Conservation (phyloP, 2,797 vertebrate species). For the Malacoctenus gilli region DNA sequence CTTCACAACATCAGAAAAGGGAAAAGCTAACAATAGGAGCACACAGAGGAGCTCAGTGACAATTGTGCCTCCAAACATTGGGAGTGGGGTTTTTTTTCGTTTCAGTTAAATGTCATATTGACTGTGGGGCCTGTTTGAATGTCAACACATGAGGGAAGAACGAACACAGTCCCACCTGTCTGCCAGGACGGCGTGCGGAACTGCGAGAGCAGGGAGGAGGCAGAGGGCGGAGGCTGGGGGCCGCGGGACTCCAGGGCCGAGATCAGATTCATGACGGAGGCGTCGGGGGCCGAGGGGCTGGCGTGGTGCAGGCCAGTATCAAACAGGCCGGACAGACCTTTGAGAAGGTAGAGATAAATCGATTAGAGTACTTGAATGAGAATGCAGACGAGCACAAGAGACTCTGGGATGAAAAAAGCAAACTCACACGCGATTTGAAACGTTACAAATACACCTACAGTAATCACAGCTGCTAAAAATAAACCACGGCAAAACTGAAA, state of each 20-base stretch:
- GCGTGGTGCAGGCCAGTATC: constrained; percentile 94
- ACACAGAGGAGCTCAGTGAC: constrained; percentile 12
- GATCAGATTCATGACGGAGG: constrained; percentile 97
- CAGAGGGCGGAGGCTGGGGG: constrained; percentile 92
- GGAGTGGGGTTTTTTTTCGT: constrained; percentile 17
- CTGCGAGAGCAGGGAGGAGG: constrained; percentile 94
- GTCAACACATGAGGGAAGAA: constrained; percentile 62
- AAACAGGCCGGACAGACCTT: constrained; percentile 93
- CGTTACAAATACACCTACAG: neutral
- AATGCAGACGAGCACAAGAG: constrained; percentile 2
- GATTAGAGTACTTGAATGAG: constrained; percentile 1
- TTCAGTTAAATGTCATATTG: constrained; percentile 69
- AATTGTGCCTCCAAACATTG: constrained; percentile 44
- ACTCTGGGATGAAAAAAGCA: no score
- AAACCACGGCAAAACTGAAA: constrained; percentile 2
- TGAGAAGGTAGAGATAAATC: constrained; percentile 5
- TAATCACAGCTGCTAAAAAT: constrained; percentile 5
- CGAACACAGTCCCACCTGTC: constrained; percentile 83
- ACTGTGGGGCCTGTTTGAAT: constrained; percentile 62
- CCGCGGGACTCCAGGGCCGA: constrained; percentile 94
- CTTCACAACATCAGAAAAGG: neutral
- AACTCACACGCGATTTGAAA: neutral
- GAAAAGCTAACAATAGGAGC: constrained; percentile 8
- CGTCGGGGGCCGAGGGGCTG: constrained; percentile 90
- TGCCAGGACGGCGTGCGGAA: constrained; percentile 97